A percentile compares a stretch with the other conserved stretches of the same genome.
These are phyloP conservation scores for Ophion ellenae DNA, from an alignment of 2,888 invertebrate genomes.

Conservation along the genomic window DNA sequence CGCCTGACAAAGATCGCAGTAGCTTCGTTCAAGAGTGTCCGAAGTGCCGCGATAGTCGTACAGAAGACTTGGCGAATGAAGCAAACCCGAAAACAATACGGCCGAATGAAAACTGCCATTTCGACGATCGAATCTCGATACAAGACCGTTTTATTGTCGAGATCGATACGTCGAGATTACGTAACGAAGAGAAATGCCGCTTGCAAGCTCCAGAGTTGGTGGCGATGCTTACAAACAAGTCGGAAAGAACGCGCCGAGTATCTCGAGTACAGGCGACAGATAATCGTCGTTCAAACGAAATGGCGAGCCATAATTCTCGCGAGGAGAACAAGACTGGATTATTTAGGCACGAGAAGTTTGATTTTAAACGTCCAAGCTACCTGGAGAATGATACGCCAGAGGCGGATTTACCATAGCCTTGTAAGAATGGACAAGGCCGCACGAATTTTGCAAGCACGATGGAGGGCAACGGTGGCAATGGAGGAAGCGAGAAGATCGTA, in stretches of 20 bases:
- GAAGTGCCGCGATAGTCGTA: conserved; percentile 71
- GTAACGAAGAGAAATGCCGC: conserved; percentile 57
- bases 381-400: conserved; percentile 69
- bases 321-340: conserved; percentile 75
- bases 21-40: conserved; percentile 49
- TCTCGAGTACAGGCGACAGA: conserved; percentile 55
- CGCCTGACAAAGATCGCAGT: conserved; percentile 51
- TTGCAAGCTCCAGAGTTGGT: conserved; percentile 76
- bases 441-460: conserved; percentile 75
- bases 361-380: conserved; percentile 78
- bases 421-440: conserved; percentile 61
- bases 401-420: conserved; percentile 50
- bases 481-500: conserved; percentile 55
- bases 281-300: conserved; percentile 74
- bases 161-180: conserved; percentile 60
- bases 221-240: conserved; percentile 67
- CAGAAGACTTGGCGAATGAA: conserved; percentile 83
- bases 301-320: conserved; percentile 76
- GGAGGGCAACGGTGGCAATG: conserved; percentile 73
- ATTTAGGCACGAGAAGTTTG: conserved; percentile 71
- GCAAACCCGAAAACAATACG: conserved; percentile 72
- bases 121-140: conserved; percentile 85
- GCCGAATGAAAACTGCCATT: conserved; percentile 82
- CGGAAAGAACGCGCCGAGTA: conserved; percentile 54
- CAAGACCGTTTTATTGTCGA: conserved; percentile 58